phyloP scores from a whole-genome alignment of 2,888 invertebrate genomes.

The Pegoplata infirma region DNA sequence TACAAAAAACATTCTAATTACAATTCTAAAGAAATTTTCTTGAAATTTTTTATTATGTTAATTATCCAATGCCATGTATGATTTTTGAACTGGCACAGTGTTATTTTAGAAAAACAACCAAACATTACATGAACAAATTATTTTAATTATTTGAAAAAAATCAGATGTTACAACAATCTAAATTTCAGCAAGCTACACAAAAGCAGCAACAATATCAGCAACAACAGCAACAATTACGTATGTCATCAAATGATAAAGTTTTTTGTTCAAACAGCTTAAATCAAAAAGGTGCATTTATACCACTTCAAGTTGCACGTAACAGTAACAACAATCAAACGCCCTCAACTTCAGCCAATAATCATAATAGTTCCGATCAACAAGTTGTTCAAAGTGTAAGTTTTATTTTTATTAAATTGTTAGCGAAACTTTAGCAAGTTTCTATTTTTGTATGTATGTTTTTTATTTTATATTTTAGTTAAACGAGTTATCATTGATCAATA shows the following conservation, averaged over 20 bases:
- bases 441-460: slow-evolving; percentile 3
- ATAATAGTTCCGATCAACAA: neutral
- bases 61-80: too few relatives aligned
- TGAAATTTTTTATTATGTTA: too few relatives aligned
- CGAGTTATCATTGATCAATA: slow-evolving; percentile 16
- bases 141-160: too few relatives aligned
- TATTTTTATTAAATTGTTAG: neutral
- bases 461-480: slow-evolving; percentile 22
- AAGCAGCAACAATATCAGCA: slow-evolving; percentile 26
- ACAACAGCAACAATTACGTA: slow-evolving; percentile 6
- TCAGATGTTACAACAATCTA: neutral
- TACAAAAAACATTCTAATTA: too few relatives aligned
- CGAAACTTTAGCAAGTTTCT: too few relatives aligned
- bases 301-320: slow-evolving; percentile 80
- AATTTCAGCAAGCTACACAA: slow-evolving; percentile 3
- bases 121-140: too few relatives aligned
- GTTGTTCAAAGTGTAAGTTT: slow-evolving; percentile 29
- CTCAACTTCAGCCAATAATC: slow-evolving; percentile 8
- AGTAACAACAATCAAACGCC: slow-evolving; percentile 1
- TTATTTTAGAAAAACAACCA: too few relatives aligned
- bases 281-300: slow-evolving; percentile 79
- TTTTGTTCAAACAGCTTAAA: slow-evolving; percentile 63
- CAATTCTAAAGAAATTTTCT: too few relatives aligned
- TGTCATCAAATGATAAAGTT: slow-evolving; percentile 56
- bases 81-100: too few relatives aligned